Base-by-base conservation (phyloP, 2,888 invertebrate species). In the Andrena marginata region DNA sequence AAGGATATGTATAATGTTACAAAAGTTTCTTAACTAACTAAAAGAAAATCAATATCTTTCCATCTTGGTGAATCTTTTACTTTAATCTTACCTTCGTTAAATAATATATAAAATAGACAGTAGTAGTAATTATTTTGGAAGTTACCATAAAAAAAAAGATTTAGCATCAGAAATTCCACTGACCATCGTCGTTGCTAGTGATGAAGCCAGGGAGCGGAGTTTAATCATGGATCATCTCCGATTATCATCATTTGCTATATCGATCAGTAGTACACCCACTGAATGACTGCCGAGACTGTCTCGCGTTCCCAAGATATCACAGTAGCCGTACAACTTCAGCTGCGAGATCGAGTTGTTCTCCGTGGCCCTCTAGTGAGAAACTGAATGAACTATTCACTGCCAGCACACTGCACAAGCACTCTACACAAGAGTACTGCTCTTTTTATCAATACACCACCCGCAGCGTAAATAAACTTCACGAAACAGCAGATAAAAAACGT, bases 261-360 rank as follows among this genome's bases (percentile, higher is more conserved):
- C 87, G 93, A 92, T 93, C 92, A 93, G 93, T 92, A 88, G 90
- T 90, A 91, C 91, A 87, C 93, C 92, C 85, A 93, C 93, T 93
- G 93, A 90, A 89, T 89, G 93, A 93, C 93, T 76, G 73, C 0
- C 16, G 31, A 48, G 10, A 0, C 0, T 0, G 0, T 3, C 31
- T 13, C 4, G 20, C n/a, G 10, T 3, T 16, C n/a, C 6, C 13
- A 0, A 26, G 49, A 76, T 85, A 78, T 73, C 2, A 42, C 51
- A 7, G 10, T 3, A n/a, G 7, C 8, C 2, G 31, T 8, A 0
- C 0, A 56, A 48, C 8, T 84, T 73, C 51, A 42, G 4, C 49
- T 67, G 70, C 65, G 90, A 68, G 89, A 88, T 78, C 0, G 3
- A 2, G 10, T 35, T 4, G 6, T 3, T 54, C 20, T 16, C 7